Percentiles rank a stretch among this genome's conserved stretches.
These are phyloP conservation scores for Heliconius hewitsoni DNA, from an alignment of 1,140 invertebrate genomes.

Conservation along the genomic window DNA sequence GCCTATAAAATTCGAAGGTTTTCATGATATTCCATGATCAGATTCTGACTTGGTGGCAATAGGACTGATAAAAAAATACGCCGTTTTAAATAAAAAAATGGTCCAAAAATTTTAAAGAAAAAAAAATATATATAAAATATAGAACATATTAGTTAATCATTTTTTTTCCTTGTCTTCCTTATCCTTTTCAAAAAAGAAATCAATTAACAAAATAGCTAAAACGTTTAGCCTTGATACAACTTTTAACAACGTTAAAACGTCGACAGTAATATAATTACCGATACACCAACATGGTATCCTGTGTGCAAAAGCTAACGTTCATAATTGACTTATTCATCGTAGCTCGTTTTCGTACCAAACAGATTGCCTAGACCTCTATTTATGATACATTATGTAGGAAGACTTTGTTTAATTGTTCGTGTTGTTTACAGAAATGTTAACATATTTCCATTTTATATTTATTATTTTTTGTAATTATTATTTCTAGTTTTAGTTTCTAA, in stretches of 20 bases:
- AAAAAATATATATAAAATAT: too few species aligned
- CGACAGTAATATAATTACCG: constrained; percentile 17
- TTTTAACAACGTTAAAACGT: constrained; percentile 5
- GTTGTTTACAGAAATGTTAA: background rate
- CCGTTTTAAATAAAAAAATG: too few species aligned
- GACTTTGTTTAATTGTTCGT: background rate
- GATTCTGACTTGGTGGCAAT: too few species aligned
- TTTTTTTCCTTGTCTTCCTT: too few species aligned
- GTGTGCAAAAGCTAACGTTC: constrained; percentile 13
- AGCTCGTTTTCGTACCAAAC: constrained; percentile 13
- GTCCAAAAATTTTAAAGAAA: too few species aligned
- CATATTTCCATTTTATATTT: background rate
- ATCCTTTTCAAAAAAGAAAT: too few species aligned
- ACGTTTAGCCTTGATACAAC: background rate
- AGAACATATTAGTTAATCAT: too few species aligned
- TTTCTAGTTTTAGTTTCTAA: background rate
- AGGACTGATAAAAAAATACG: too few species aligned
- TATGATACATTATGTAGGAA: background rate
- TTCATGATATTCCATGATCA: too few species aligned
- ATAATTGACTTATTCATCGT: constrained; percentile 18
- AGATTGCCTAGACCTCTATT: background rate
- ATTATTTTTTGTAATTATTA: background rate
- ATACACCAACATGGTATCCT: constrained; percentile 1
- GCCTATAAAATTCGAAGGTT: too few species aligned
- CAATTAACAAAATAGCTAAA: too few species aligned